These are phyloP conservation scores for Petroica traversi DNA, from an alignment of 2,113 vertebrate genomes.

Conservation along the genomic window DNA sequence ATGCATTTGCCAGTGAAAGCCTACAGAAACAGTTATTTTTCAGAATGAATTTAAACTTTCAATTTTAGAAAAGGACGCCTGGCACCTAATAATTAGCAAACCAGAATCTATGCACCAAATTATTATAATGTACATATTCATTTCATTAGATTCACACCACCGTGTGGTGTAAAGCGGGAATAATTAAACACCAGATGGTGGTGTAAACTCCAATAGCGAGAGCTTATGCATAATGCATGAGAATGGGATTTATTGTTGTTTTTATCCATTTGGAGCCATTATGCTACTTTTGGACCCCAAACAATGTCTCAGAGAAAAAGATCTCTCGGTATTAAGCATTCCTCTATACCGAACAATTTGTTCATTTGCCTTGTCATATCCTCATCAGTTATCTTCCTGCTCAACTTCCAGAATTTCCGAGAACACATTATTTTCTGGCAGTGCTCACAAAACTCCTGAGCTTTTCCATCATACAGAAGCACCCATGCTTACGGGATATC, in stretches of 20 bases:
- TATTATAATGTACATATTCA: slow-evolving; percentile 69
- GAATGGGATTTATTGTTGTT: slow-evolving; percentile 73
- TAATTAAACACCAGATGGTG: slow-evolving; percentile 84
- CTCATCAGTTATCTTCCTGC: slow-evolving; percentile 63
- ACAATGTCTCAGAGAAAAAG: slow-evolving; percentile 58
- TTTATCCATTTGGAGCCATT: slow-evolving; percentile 76
- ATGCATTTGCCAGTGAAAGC: background rate
- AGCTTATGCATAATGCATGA: slow-evolving; percentile 76
- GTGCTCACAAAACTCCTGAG: slow-evolving; percentile 51
- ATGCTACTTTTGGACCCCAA: slow-evolving; percentile 74
- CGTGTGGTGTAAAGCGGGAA: slow-evolving; percentile 74
- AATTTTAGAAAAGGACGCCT: slow-evolving; percentile 25
- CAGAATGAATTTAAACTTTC: slow-evolving; percentile 12
- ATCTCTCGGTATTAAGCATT: slow-evolving; percentile 54
- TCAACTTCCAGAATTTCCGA: slow-evolving; percentile 68
- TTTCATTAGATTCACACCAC: slow-evolving; percentile 76
- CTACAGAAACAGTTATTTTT: slow-evolving; percentile 40
- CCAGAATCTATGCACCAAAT: slow-evolving; percentile 59
- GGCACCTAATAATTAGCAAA: slow-evolving; percentile 69
- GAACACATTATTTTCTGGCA: slow-evolving; percentile 72
- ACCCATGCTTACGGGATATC: slow-evolving; percentile 58
- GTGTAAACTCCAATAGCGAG: slow-evolving; percentile 71
- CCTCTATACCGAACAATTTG: slow-evolving; percentile 68
- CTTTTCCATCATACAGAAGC: slow-evolving; percentile 60
- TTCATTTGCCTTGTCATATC: slow-evolving; percentile 66